phyloP scores from a whole-genome alignment of 2,888 invertebrate species.

The Mesorhabditis belari region DNA sequence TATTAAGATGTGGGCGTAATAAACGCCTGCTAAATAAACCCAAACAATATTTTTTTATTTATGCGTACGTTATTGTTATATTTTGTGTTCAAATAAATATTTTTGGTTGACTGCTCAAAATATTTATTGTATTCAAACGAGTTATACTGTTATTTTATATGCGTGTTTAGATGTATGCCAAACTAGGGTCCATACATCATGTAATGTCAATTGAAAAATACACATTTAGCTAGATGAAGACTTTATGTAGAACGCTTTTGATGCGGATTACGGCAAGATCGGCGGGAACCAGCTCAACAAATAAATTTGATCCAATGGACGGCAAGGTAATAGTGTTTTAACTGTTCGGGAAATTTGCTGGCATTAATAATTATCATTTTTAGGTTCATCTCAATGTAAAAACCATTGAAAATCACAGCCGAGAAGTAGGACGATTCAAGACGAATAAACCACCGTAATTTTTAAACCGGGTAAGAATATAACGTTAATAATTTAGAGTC shows the following conservation, averaged over 20 bases:
- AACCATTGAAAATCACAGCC: slow-evolving; percentile 8
- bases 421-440: slow-evolving; percentile 13
- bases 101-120: neutral
- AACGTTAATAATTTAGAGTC: slow-evolving; percentile 23
- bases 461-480: neutral
- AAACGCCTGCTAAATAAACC: neutral
- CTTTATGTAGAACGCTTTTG: neutral
- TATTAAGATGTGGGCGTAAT: slow-evolving; percentile 84
- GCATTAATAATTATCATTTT: neutral
- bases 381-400: slow-evolving; percentile 6
- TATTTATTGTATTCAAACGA: neutral
- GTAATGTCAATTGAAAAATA: slow-evolving; percentile 14
- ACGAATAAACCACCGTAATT: neutral
- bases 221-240: neutral
- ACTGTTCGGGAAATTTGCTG: too few species aligned
- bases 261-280: neutral
- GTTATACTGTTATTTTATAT: neutral
- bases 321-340: too few species aligned
- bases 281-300: too few species aligned
- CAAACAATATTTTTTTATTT: neutral
- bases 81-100: neutral
- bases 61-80: neutral
- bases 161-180: slow-evolving; percentile 7
- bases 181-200: slow-evolving; percentile 12
- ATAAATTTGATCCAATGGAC: too few species aligned